phyloP scores from a whole-genome alignment of 2,797 vertebrate species.

The Ara ararauna region DNA sequence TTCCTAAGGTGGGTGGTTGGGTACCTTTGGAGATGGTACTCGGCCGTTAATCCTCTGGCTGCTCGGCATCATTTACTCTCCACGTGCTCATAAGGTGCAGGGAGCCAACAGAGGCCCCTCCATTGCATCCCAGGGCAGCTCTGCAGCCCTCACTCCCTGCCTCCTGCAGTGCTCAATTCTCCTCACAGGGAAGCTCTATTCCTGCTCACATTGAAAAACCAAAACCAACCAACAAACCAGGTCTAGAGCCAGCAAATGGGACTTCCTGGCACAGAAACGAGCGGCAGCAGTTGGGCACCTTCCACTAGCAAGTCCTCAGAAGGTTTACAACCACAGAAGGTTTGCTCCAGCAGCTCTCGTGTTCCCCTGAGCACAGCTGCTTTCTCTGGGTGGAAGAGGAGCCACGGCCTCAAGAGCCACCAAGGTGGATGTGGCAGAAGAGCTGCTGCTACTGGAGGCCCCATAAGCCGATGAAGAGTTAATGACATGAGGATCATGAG shows the following conservation, averaged over 20 bases:
- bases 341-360: background rate
- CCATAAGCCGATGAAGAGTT: background rate
- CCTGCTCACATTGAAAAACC: background rate
- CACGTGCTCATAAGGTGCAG: slow-evolving; percentile 25
- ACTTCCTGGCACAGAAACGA: background rate
- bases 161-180: background rate
- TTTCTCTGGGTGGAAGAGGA: background rate
- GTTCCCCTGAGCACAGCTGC: background rate
- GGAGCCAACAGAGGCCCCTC: background rate
- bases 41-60: background rate
- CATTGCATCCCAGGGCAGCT: background rate
- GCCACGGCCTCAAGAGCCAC: background rate
- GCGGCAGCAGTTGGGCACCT: background rate
- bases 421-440: background rate
- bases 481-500: background rate
- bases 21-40: background rate
- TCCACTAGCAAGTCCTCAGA: background rate
- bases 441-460: background rate
- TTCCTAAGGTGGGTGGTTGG: background rate
- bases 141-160: background rate
- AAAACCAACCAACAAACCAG: background rate
- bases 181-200: background rate
- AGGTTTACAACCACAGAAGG: background rate
- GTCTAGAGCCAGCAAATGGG: background rate
- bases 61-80: background rate